Evolutionary conservation across 2,888 invertebrate species (phyloP).

Genomic region (Caradrina kadenii): DNA sequence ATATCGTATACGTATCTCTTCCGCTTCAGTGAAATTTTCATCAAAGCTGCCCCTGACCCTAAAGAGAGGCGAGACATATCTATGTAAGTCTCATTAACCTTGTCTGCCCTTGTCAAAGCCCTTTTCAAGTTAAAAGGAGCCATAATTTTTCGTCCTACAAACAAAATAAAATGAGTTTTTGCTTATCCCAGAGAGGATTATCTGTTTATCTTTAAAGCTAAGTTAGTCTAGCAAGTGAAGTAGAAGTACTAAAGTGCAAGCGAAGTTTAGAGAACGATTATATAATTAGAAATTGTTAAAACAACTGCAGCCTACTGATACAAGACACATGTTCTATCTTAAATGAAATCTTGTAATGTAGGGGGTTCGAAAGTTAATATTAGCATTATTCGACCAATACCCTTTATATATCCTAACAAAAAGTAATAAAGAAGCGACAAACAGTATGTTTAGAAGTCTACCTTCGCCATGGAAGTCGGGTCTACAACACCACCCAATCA

Average conservation of each 20-base stretch:
- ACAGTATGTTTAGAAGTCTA: background rate
- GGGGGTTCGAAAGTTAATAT: no score
- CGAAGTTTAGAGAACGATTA: background rate
- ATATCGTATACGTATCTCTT: constrained; percentile 18
- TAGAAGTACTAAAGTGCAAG: constrained; percentile 6
- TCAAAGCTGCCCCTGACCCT: constrained; percentile 16
- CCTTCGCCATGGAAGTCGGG: constrained; percentile 5
- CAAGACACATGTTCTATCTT: background rate
- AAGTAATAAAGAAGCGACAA: no score
- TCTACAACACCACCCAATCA: constrained; percentile 54
- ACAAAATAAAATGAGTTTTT: constrained; percentile 27
- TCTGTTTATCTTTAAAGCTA: constrained; percentile 16
- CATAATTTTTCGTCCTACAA: constrained; percentile 15
- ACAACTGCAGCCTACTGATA: background rate
- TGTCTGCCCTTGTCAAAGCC: constrained; percentile 50
- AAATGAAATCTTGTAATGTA: background rate
- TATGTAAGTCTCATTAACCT: constrained; percentile 44
- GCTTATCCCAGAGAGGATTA: constrained; percentile 5
- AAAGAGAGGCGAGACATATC: constrained; percentile 18
- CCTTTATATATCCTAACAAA: no score
- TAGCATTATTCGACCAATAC: no score
- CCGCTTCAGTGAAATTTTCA: constrained; percentile 23
- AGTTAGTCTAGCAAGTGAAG: constrained; percentile 15
- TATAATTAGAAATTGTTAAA: background rate
- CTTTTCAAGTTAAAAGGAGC: constrained; percentile 28